Conservation (phyloP, 1,140 invertebrate species). For the Matsumurasca onukii region DNA sequence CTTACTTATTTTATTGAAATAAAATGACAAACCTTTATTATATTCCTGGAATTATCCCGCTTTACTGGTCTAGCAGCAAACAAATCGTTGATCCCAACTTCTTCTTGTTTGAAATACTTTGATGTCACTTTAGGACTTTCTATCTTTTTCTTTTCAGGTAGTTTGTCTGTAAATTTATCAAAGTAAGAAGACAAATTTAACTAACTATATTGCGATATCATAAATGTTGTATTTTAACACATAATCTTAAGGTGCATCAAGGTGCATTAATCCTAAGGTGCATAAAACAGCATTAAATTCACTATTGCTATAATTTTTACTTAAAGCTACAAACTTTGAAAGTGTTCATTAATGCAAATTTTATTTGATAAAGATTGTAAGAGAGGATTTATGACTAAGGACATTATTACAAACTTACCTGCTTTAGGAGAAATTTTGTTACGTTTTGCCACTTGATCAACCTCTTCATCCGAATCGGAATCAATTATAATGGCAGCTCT, state of each 20-base stretch:
- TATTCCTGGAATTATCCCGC: conserved; percentile 47
- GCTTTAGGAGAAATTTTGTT: background rate
- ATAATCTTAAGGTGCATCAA: too few species aligned
- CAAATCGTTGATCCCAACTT: conserved; percentile 44
- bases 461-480: conserved; percentile 29
- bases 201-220: too few species aligned
- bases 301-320: too few species aligned
- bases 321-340: too few species aligned
- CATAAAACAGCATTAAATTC: too few species aligned
- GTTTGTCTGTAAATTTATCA: conserved; percentile 19
- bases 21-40: conserved; percentile 40
- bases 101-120: conserved; percentile 29
- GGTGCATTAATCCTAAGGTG: too few species aligned
- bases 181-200: too few species aligned
- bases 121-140: conserved; percentile 14
- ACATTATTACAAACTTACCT: conserved; percentile 11
- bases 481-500: conserved; percentile 20
- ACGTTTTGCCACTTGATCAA: background rate
- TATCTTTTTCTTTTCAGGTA: conserved; percentile 26
- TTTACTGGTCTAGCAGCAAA: conserved; percentile 50
- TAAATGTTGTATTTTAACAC: too few species aligned
- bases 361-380: too few species aligned
- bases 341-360: too few species aligned
- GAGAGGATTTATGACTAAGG: too few species aligned
- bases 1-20: background rate